A percentile compares a stretch with the other conserved stretches of the same genome.
These are phyloP conservation scores for Champsocephalus gunnari DNA, from an alignment of 2,797 vertebrate genomes.

Conservation along the genomic window DNA sequence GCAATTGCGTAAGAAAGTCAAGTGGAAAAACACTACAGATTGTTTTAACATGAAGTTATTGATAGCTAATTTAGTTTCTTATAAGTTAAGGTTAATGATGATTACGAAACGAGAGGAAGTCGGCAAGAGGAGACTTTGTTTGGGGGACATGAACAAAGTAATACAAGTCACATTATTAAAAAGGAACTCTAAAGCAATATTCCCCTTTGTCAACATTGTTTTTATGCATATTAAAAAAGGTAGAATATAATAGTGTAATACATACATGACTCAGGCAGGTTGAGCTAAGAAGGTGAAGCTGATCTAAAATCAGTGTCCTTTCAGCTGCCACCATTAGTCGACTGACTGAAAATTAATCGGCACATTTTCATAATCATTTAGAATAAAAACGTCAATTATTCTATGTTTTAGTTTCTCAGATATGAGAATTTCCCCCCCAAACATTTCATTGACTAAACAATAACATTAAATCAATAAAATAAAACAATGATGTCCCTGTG, in stretches of 20 bases:
- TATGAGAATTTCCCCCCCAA: neutral
- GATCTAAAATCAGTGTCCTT: neutral
- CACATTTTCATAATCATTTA: neutral
- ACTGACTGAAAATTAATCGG: neutral
- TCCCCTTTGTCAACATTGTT: neutral
- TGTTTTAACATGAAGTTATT: neutral
- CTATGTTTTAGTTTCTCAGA: neutral
- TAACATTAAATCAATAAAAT: neutral
- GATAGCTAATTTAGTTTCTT: constrained; percentile 13
- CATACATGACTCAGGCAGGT: neutral
- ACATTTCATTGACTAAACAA: neutral
- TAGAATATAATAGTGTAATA: too few relatives aligned
- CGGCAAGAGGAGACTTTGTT: too few relatives aligned
- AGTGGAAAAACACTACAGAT: neutral
- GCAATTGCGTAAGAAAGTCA: neutral
- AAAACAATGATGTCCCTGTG: neutral
- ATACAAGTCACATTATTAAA: neutral
- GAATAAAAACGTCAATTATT: neutral
- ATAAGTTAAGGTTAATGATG: neutral
- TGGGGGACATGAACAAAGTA: neutral
- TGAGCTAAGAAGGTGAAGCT: neutral
- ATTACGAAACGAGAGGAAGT: neutral
- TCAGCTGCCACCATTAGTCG: neutral
- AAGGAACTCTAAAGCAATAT: neutral
- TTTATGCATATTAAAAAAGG: too few relatives aligned